phyloP scores from a whole-genome alignment of 2,888 invertebrate species.

The Spisula subtruncata region DNA sequence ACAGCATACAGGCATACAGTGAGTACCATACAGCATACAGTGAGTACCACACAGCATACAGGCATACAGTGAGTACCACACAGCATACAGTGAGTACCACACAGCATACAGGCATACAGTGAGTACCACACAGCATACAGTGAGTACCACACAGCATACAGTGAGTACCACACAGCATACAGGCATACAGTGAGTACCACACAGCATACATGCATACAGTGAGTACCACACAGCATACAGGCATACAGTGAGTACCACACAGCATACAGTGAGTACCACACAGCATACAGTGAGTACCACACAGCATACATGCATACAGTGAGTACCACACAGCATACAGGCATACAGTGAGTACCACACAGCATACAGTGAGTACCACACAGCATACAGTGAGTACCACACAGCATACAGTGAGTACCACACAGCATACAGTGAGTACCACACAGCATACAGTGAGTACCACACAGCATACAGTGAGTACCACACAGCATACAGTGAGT shows the following conservation, averaged over 20 bases:
- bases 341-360: not conserved
- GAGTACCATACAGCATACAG: too few species aligned
- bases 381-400: slow-evolving; percentile 45
- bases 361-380: slow-evolving; percentile 40
- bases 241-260: not conserved
- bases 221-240: not conserved
- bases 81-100: too few species aligned
- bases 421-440: slow-evolving; percentile 45
- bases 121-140: not conserved
- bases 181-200: not conserved
- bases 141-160: too few species aligned
- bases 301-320: not conserved
- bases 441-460: slow-evolving; percentile 45
- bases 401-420: slow-evolving; percentile 45
- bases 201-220: not conserved
- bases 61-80: not conserved
- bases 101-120: not conserved
- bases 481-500: slow-evolving; percentile 45
- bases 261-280: too few species aligned
- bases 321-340: not conserved
- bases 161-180: not conserved
- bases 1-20: not conserved
- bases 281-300: not conserved
- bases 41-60: too few species aligned
- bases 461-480: slow-evolving; percentile 45